A percentile compares a stretch with the other conserved stretches of the same genome.
Evolutionary conservation across 2,888 invertebrate genomes (phyloP).

Genomic region (Empis stercorea): DNA sequence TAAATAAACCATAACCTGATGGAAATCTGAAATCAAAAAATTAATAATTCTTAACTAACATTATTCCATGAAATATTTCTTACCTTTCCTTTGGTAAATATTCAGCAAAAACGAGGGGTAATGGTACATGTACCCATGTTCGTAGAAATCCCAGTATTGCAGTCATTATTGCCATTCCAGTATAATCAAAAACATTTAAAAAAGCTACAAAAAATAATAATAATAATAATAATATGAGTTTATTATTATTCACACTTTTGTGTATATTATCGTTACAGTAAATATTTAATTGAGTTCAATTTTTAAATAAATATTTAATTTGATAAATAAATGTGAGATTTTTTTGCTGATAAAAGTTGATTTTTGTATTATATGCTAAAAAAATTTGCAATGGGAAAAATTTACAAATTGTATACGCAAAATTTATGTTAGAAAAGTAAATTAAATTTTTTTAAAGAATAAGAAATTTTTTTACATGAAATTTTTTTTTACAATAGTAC

Average conservation of each 20-base stretch:
- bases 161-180: conserved; percentile 45
- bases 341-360: too few relatives aligned
- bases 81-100: conserved; percentile 47
- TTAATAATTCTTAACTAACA: neutral
- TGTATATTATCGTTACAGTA: neutral
- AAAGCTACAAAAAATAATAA: conserved; percentile 40
- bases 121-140: conserved; percentile 55
- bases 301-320: too few relatives aligned
- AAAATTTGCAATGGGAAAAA: too few relatives aligned
- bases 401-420: too few relatives aligned
- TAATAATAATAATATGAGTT: too few relatives aligned
- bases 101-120: conserved; percentile 58
- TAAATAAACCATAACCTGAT: conserved; percentile 58
- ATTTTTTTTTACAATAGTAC: too few relatives aligned
- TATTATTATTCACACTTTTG: neutral
- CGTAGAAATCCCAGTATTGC: conserved; percentile 53
- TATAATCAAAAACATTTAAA: conserved; percentile 37
- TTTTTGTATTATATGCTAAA: too few relatives aligned
- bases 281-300: too few relatives aligned
- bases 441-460: too few relatives aligned
- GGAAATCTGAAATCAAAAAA: conserved; percentile 40
- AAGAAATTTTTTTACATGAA: too few relatives aligned
- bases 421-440: too few relatives aligned
- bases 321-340: too few relatives aligned
- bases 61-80: neutral